Conservation (phyloP, 2,113 vertebrate species). For the Phylloscopus trochilus region DNA sequence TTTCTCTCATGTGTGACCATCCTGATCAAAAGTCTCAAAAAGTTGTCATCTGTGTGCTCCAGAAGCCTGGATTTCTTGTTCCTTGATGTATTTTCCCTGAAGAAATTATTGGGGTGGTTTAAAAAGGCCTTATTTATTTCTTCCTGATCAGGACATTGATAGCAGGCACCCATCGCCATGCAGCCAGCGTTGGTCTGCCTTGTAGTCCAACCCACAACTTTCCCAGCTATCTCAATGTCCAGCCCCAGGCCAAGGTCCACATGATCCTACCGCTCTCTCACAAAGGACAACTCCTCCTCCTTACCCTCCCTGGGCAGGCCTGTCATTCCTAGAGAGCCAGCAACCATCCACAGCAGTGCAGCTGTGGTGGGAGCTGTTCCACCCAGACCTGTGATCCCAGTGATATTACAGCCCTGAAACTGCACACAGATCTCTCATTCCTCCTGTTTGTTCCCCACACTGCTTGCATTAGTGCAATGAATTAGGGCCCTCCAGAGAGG, state of each 20-base stretch:
- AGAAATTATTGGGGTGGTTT: background rate
- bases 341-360: background rate
- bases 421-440: background rate
- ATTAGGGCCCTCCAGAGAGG: background rate
- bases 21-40: background rate
- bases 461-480: background rate
- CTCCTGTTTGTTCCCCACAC: background rate
- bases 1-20: background rate
- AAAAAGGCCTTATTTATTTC: background rate
- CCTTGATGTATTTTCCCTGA: background rate
- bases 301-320: background rate
- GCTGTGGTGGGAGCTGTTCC: background rate
- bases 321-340: background rate
- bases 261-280: background rate
- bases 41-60: background rate
- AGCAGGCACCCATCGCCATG: background rate
- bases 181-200: background rate
- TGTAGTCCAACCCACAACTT: background rate
- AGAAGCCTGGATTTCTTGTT: background rate
- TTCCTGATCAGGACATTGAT: background rate
- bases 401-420: background rate
- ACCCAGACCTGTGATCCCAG: background rate
- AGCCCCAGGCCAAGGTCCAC: background rate
- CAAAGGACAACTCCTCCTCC: background rate
- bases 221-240: background rate